Percentiles rank a stretch among this genome's conserved stretches.
These are phyloP conservation scores for Delichon dasypus DNA, from an alignment of 2,797 vertebrate genomes.

Conservation along the genomic window DNA sequence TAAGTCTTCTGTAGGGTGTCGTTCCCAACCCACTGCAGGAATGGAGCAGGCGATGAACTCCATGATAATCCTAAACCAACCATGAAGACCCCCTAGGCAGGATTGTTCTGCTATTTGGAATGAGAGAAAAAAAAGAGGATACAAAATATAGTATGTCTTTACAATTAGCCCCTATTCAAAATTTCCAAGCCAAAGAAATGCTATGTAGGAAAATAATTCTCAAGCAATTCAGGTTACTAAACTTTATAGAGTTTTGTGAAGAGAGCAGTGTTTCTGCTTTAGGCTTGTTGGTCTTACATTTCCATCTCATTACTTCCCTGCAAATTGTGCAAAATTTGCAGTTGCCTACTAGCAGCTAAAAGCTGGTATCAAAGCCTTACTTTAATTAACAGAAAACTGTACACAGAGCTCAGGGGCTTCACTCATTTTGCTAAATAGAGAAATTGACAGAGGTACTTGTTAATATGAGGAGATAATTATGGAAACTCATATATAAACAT, in stretches of 20 bases:
- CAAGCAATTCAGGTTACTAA: not conserved
- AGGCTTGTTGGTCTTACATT: not conserved
- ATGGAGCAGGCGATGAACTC: not conserved
- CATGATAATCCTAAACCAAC: not conserved
- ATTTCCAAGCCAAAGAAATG: not conserved
- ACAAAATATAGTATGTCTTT: not conserved
- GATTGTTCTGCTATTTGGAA: not conserved
- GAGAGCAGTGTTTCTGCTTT: not conserved
- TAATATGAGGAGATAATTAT: conserved; percentile 5
- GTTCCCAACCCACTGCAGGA: not conserved
- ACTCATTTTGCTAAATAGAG: not conserved
- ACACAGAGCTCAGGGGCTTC: not conserved
- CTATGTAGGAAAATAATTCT: not conserved
- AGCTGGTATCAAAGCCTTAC: not conserved
- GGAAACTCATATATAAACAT: not conserved
- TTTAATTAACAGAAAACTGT: conserved; percentile 6
- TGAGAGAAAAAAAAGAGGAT: not conserved
- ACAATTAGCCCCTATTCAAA: not conserved
- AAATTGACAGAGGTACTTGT: not conserved
- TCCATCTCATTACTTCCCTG: not conserved
- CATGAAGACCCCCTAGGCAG: not conserved
- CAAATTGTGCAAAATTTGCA: not conserved
- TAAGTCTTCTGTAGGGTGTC: not conserved
- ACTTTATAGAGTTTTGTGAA: not conserved
- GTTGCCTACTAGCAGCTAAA: not conserved